Evolutionary conservation across 1,140 invertebrate species (phyloP).

Genomic region (Maconellicoccus hirsutus): DNA sequence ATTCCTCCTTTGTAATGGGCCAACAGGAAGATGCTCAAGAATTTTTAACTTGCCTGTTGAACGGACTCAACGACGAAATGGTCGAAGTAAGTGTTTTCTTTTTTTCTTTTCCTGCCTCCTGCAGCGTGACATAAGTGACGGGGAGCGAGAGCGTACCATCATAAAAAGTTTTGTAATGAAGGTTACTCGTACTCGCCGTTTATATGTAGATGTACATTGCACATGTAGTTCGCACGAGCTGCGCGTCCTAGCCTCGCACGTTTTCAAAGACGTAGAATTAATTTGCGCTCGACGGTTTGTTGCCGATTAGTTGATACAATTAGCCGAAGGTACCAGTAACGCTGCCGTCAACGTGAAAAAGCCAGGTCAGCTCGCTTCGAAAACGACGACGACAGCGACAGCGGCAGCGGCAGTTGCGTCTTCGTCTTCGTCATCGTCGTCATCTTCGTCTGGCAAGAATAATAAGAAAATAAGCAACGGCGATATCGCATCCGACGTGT

Average conservation of each 20-base stretch:
- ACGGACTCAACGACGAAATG: slow-evolving; percentile 94
- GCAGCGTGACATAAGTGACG: too few relatives aligned
- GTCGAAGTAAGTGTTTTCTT: slow-evolving; percentile 54
- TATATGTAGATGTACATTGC: too few relatives aligned
- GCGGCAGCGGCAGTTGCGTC: too few relatives aligned
- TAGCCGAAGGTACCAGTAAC: not conserved
- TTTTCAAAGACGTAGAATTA: not conserved
- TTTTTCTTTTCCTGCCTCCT: too few relatives aligned
- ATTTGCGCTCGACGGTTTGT: too few relatives aligned
- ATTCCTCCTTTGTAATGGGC: slow-evolving; percentile 59
- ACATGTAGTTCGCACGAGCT: too few relatives aligned
- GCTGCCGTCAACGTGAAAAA: not conserved
- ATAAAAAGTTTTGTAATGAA: too few relatives aligned
- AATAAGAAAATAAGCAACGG: slow-evolving; percentile 36
- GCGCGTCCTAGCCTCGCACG: too few relatives aligned
- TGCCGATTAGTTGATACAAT: slow-evolving; percentile 25
- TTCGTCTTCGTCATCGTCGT: too few relatives aligned
- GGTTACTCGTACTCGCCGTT: too few relatives aligned
- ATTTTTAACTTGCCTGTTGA: slow-evolving; percentile 81
- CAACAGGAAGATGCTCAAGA: slow-evolving; percentile 92
- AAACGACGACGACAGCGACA: not conserved
- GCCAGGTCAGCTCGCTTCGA: not conserved
- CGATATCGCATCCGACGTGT: slow-evolving; percentile 39
- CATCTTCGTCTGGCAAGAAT: slow-evolving; percentile 20
- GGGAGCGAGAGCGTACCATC: too few relatives aligned